phyloP scores from a whole-genome alignment of 2,888 invertebrate species.

The Dione vanillae region DNA sequence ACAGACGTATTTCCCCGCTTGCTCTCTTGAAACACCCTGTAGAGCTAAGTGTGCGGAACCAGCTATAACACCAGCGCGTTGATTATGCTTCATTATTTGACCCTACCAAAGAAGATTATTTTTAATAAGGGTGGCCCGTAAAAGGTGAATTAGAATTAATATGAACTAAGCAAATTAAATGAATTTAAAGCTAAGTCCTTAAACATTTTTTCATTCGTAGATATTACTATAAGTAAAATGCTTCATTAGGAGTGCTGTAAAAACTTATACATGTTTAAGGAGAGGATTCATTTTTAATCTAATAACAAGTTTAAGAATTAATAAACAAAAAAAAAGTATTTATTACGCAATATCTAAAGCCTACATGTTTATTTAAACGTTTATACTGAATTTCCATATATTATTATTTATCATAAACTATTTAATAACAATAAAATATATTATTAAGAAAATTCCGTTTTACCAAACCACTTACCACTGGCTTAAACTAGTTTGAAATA shows the following conservation, averaged over 20 bases:
- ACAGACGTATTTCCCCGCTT: conserved; percentile 94
- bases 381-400: too few relatives aligned
- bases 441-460: too few relatives aligned
- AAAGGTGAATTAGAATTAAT: conserved; percentile 30
- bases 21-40: conserved; percentile 90
- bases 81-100: conserved; percentile 93
- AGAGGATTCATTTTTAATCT: too few relatives aligned
- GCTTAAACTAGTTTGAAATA: too few relatives aligned
- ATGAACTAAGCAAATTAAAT: conserved; percentile 25
- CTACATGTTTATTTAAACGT: too few relatives aligned
- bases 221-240: conserved; percentile 10
- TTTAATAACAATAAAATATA: too few relatives aligned
- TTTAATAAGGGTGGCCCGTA: conserved; percentile 32
- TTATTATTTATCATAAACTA: too few relatives aligned
- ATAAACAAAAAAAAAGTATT: too few relatives aligned
- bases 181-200: conserved; percentile 23
- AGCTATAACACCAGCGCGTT: conserved; percentile 93
- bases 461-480: too few relatives aligned
- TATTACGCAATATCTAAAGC: too few relatives aligned
- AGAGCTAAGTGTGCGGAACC: conserved; percentile 92
- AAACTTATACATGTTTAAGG: too few relatives aligned
- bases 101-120: conserved; percentile 82
- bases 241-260: not conserved
- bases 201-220: conserved; percentile 18
- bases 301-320: too few relatives aligned